Conservation (phyloP, 2,113 vertebrate species). For the Hucho hucho region DNA sequence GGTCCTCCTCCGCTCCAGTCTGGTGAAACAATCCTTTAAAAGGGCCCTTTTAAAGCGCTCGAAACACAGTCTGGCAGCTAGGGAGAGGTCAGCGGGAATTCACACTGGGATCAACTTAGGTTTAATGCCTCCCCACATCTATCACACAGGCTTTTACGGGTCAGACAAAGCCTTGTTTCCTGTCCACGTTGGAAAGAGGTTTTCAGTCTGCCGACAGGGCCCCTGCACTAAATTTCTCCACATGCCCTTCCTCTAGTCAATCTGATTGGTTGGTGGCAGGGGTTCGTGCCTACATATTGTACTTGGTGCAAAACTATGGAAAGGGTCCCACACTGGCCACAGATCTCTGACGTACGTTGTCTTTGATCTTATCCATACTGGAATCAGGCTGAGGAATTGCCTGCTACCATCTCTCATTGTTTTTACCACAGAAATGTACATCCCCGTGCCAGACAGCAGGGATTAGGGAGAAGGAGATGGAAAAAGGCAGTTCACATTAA, state of each 20-base stretch:
- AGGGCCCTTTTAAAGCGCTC: slow-evolving; percentile 14
- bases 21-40: slow-evolving; percentile 27
- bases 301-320: background rate
- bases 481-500: background rate
- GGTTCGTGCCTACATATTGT: background rate
- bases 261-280: background rate
- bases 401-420: background rate
- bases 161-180: background rate
- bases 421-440: slow-evolving; percentile 11
- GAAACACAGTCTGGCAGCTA: slow-evolving; percentile 2
- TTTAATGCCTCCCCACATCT: slow-evolving; percentile 1
- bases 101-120: background rate
- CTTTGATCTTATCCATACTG: slow-evolving; percentile 16
- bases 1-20: background rate
- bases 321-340: background rate
- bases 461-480: background rate
- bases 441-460: background rate
- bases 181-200: background rate
- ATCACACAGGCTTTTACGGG: slow-evolving; percentile 18
- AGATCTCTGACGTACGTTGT: background rate
- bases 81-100: slow-evolving; percentile 14
- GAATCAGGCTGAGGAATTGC: slow-evolving; percentile 6
- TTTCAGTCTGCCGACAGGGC: background rate
- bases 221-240: background rate
- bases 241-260: background rate